phyloP scores from a whole-genome alignment of 1,140 invertebrate species.

The Drosophila biarmipes region DNA sequence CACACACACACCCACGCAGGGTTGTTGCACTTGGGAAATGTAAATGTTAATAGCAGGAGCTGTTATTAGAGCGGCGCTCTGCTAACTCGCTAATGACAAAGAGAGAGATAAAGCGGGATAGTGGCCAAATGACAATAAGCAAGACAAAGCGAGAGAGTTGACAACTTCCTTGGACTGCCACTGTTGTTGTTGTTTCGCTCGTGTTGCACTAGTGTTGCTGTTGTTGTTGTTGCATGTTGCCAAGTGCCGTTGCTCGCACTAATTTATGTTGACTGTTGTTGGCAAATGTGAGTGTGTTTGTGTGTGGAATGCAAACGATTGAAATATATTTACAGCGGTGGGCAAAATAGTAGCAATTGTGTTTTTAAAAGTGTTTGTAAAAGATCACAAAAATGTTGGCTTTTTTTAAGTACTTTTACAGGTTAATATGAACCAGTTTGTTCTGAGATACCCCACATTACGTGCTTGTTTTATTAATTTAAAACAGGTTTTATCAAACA shows the following conservation, averaged over 20 bases:
- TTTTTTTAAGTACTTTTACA: not conserved
- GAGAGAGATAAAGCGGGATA: constrained; percentile 33
- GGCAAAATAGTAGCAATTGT: not conserved
- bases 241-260: constrained; percentile 72
- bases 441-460: not conserved
- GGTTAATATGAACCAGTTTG: not conserved
- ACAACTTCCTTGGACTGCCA: constrained; percentile 33
- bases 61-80: constrained; percentile 37
- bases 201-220: not conserved
- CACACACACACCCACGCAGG: constrained; percentile 21
- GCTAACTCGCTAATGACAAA: constrained; percentile 47
- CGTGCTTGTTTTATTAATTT: not conserved
- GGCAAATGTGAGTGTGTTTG: constrained; percentile 41
- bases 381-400: not conserved
- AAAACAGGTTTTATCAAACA: not conserved
- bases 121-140: constrained; percentile 52
- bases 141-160: constrained; percentile 44
- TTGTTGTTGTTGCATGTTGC: constrained; percentile 47
- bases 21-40: constrained; percentile 60
- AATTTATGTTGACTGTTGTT: constrained; percentile 66
- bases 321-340: constrained; percentile 42
- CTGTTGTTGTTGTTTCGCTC: constrained; percentile 1
- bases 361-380: not conserved
- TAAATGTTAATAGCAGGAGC: constrained; percentile 37
- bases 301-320: constrained; percentile 66